These are phyloP conservation scores for Dicycla oo DNA, from an alignment of 2,888 invertebrate species.

Conservation along the genomic window DNA sequence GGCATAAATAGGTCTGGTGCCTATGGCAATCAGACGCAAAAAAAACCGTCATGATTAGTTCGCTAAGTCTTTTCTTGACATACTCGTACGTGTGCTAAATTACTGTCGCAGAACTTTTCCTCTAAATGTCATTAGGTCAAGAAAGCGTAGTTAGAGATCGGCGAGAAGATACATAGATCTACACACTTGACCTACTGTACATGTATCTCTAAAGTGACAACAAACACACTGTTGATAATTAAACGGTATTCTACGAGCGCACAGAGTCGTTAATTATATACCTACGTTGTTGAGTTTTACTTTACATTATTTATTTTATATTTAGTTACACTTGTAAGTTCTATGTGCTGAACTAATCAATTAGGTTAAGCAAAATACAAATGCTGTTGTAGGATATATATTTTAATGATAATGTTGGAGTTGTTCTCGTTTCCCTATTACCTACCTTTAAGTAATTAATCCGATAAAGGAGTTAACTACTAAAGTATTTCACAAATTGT, in stretches of 20 bases:
- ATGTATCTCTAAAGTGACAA: constrained; percentile 21
- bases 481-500: neutral
- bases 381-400: neutral
- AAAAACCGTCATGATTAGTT: neutral
- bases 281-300: constrained; percentile 37
- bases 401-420: neutral
- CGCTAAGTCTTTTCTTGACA: neutral
- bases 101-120: neutral
- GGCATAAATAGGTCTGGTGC: too few species aligned
- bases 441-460: neutral
- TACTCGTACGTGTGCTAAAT: neutral
- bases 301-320: constrained; percentile 41
- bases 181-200: constrained; percentile 32
- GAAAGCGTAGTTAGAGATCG: constrained; percentile 24
- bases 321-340: constrained; percentile 29
- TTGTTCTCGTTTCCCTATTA: neutral
- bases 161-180: constrained; percentile 17
- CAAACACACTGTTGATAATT: constrained; percentile 50
- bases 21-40: neutral
- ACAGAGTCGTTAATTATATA: constrained; percentile 51
- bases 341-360: neutral
- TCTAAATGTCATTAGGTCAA: constrained; percentile 4
- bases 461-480: too few species aligned
- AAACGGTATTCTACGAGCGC: constrained; percentile 51
- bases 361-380: neutral